Base-by-base conservation (phyloP, 2,888 invertebrate genomes). In the Drosophila paucipuncta region DNA sequence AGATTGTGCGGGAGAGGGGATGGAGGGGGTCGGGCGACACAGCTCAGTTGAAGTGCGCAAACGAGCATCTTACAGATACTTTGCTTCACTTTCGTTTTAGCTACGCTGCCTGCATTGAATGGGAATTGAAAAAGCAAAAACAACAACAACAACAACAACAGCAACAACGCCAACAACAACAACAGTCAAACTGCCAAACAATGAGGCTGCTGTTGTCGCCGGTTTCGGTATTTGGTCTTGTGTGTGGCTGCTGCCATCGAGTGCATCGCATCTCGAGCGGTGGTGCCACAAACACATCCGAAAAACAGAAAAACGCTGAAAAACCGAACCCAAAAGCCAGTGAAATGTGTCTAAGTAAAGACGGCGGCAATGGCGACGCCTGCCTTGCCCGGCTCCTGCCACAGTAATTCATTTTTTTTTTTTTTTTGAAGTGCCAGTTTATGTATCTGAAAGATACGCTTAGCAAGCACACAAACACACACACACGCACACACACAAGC, bases 361-460 rank as follows among this genome's bases (percentile, higher is more conserved):
- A 88, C 80, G 85, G 73, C 83, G 78, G 73, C 76, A 62, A 63
- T 57, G 78, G 78, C 82, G 73, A 80, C 80, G 83, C 63, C 68
- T 59, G 79, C 68, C 39, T 50, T 47, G 68, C 69, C 72, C 74
- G 67, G 68, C 76, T 78, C 52, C 83, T 76, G 76, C 69, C 70
- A 76, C 73, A 85, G 76, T 82, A 82, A 86, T 91, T 87, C 77
- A 84, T 87, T 78, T 78, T 69, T 70, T 66, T 47, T 43, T 41
- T 63, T 64, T 55, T 73, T 90, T 71, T 87, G 86, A 87, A 87
- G 86, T 87, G 91, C 80, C 90, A 89, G 86, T 90, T 90, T 82
- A 81, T 89, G 88, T 91, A 91, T 85, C 90, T 89, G 89, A 91
- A 91, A 89, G 88, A 89, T 89, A 89, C 91, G 91, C 91, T 88